phyloP scores from a whole-genome alignment of 1,140 invertebrate species.

The Euwallacea fornicatus region DNA sequence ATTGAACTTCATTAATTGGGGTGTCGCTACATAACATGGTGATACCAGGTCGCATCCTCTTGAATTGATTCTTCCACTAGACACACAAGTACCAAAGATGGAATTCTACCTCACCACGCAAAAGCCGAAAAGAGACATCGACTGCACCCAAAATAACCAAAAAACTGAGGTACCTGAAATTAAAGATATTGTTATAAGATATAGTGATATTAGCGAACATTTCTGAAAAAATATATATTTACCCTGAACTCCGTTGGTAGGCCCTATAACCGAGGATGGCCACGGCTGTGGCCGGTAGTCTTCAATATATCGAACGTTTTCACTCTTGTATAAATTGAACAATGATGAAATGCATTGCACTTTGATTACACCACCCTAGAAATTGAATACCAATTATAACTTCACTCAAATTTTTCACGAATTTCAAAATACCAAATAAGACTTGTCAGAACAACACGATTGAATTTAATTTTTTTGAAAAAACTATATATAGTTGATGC shows the following conservation, averaged over 20 bases:
- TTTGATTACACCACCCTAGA: slow-evolving; percentile 24
- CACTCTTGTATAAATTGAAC: slow-evolving; percentile 29
- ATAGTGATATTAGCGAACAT: too few relatives aligned
- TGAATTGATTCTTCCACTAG: too few relatives aligned
- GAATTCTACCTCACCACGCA: too few relatives aligned
- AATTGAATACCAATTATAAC: not conserved
- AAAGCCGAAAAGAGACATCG: too few relatives aligned
- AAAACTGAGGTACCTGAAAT: too few relatives aligned
- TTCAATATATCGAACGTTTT: slow-evolving; percentile 29
- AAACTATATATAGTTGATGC: too few relatives aligned
- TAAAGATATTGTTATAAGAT: too few relatives aligned
- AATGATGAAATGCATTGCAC: slow-evolving; percentile 21
- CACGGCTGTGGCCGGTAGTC: slow-evolving; percentile 22
- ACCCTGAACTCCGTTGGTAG: not conserved
- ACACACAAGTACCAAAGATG: too few relatives aligned
- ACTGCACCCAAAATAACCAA: too few relatives aligned
- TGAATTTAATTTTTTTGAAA: not conserved
- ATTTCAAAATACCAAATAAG: not conserved
- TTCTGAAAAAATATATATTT: not conserved
- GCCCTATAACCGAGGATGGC: slow-evolving; percentile 22
- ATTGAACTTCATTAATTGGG: too few relatives aligned
- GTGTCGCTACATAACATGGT: too few relatives aligned
- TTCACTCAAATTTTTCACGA: not conserved
- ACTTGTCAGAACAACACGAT: not conserved
- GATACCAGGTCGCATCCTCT: too few relatives aligned